Evolutionary conservation across 2,113 vertebrate species (phyloP), one percentile per base, ranked within the genome.

Genomic region (Pampusana beccarii): DNA sequence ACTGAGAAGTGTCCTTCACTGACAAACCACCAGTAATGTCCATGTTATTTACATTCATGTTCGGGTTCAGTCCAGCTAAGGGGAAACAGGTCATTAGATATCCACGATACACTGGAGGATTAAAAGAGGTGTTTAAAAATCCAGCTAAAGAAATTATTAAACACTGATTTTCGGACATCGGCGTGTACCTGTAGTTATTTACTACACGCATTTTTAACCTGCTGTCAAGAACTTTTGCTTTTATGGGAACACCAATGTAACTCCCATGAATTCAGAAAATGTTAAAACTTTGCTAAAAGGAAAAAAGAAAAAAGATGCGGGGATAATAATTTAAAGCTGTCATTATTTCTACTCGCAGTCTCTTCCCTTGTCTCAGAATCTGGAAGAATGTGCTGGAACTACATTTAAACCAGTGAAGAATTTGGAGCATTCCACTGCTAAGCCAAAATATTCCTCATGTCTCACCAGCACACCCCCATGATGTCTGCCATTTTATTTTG

Each of bases 41-140:
- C 98, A 99, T 98, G 98, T 99, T 99, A 98, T 97, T 98, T 99
- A 99, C 99, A 99, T 99, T 99, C 99, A 99, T 98, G 98, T 98
- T 99, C 93, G 99, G 98, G 97, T 99, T 99, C 97, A 99, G 98
- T 98, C 99, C 99, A 98, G 99, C 99, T 99, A 94, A 29, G 58
- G 89, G 13, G 87, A 70, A 93, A 95, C 0, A 95, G 42, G 42
- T 17, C 23, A 23, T 97, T 66, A 94, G 53, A 67, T 9, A 95
- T 4, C 51, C 31, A 4, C 6, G n/a, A 75, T 0, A 38, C 0
- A 65, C 14, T 3, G 25, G 18, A 15, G 61, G 29, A 23, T 5
- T 56, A 38, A 67, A 74, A 71, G 33, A 36, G 10, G 9, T 9
- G 24, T 34, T 89, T 86, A 62, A 75, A 78, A 80, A 65, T 33